Percentiles rank a stretch among this genome's conserved stretches.
Conservation (phyloP, 2,113 vertebrate species). For the Martes martes region DNA sequence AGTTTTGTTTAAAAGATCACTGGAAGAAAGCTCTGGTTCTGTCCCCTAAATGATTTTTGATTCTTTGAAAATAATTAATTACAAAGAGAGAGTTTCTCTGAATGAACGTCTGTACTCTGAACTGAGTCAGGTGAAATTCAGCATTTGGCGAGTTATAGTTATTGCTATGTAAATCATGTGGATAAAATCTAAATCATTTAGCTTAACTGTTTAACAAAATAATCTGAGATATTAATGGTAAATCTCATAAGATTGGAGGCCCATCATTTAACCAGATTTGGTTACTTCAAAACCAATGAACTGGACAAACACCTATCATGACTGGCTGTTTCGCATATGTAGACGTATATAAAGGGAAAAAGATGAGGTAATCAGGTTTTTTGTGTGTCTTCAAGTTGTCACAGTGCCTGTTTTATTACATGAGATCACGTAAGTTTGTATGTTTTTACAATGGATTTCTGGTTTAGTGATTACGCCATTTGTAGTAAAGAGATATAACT, state of each 20-base stretch:
- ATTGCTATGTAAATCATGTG: conserved; percentile 38
- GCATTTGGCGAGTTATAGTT: conserved; percentile 62
- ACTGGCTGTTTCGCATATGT: neutral
- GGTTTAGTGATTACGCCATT: neutral
- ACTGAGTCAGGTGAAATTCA: conserved; percentile 69
- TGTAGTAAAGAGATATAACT: neutral
- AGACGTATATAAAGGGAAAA: neutral
- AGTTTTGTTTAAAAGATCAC: conserved; percentile 51
- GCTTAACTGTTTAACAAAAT: conserved; percentile 48
- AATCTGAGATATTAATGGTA: conserved; percentile 53
- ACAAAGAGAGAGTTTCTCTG: conserved; percentile 50
- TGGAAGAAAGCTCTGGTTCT: conserved; percentile 8
- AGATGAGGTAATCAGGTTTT: neutral
- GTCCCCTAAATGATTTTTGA: conserved; percentile 13
- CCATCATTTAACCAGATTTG: conserved; percentile 55
- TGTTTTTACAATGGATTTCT: neutral
- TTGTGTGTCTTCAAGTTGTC: neutral
- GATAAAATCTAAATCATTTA: conserved; percentile 48
- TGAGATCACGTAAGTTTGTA: neutral
- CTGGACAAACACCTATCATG: conserved; percentile 43
- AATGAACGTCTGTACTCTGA: conserved; percentile 47
- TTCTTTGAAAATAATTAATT: conserved; percentile 51
- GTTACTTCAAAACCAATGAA: conserved; percentile 48
- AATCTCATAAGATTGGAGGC: conserved; percentile 34
- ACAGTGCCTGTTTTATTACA: neutral